Percentiles rank a stretch among this genome's conserved stretches.
phyloP scores from a whole-genome alignment of 2,113 vertebrate genomes.

The Fregata magnificens region DNA sequence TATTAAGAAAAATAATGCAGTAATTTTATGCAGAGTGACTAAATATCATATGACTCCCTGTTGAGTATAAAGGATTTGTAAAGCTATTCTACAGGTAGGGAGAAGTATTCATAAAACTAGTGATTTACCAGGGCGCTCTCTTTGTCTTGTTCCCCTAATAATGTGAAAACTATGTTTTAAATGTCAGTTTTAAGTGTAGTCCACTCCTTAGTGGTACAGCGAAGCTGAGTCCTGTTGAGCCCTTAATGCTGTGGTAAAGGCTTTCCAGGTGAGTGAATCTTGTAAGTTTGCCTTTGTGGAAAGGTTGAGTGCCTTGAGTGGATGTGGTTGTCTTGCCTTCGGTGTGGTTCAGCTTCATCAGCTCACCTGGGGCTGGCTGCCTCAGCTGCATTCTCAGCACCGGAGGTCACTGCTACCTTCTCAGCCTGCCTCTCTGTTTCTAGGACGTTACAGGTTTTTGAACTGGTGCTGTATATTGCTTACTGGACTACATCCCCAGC shows the following conservation, averaged over 20 bases:
- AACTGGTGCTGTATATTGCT: background rate
- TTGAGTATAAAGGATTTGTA: background rate
- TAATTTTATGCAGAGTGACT: conserved; percentile 4
- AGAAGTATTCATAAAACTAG: background rate
- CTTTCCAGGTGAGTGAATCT: background rate
- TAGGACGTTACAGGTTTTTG: background rate
- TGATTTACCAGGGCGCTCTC: background rate
- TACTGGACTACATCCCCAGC: background rate
- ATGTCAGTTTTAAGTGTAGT: background rate
- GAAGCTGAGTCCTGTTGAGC: background rate
- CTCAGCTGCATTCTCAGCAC: background rate
- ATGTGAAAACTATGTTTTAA: background rate
- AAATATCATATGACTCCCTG: background rate
- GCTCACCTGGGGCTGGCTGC: background rate
- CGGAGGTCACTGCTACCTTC: background rate
- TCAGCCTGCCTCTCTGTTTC: too few species aligned
- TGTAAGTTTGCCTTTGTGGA: background rate
- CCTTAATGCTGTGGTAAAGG: accelerated
- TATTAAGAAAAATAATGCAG: background rate
- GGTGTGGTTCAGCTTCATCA: background rate
- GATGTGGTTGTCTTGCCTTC: background rate
- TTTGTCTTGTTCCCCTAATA: background rate
- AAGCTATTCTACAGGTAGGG: background rate
- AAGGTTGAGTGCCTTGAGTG: background rate
- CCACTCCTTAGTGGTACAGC: background rate